phyloP scores from a whole-genome alignment of 1,140 invertebrate species.

The Brachionus koreanus region DNA sequence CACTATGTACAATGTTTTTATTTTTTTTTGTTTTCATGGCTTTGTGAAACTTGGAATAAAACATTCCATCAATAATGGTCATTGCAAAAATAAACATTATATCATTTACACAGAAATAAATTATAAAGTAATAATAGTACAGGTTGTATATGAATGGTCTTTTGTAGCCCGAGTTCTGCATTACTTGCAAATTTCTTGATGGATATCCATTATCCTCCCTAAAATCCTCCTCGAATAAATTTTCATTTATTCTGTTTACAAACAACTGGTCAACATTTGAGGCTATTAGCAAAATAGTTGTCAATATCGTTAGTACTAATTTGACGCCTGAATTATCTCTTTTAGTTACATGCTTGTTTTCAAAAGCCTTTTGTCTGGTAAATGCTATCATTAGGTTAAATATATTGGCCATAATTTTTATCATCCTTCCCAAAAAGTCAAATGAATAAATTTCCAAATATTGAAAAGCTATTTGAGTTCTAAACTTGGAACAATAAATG shows the following conservation, averaged over 20 bases:
- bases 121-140: neutral
- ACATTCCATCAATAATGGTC: neutral
- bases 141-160: neutral
- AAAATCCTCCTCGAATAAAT: neutral
- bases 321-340: neutral
- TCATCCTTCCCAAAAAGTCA: neutral
- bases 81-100: neutral
- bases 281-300: neutral
- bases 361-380: neutral
- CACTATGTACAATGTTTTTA: neutral
- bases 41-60: neutral
- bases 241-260: neutral
- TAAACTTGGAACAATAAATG: neutral
- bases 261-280: neutral
- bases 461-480: neutral
- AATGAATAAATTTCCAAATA: neutral
- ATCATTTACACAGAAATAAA: neutral
- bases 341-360: neutral
- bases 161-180: neutral
- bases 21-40: neutral
- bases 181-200: neutral
- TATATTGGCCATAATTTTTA: neutral
- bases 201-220: neutral
- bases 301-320: neutral
- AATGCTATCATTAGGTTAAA: neutral